Base-by-base conservation (phyloP, 2,888 invertebrate genomes). In the Oscheius sp. region DNA sequence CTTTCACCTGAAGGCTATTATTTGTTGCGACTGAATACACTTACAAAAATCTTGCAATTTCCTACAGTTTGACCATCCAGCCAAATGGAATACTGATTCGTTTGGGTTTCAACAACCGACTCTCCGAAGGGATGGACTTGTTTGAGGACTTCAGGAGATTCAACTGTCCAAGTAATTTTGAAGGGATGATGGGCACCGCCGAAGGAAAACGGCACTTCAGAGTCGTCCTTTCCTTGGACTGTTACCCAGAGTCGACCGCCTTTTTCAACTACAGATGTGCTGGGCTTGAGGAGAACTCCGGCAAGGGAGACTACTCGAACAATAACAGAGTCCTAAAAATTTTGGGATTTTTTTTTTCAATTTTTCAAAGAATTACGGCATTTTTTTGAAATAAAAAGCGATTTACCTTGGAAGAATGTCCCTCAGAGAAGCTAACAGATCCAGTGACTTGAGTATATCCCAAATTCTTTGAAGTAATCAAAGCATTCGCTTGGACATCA, bases 141-240 rank as follows among this genome's bases (percentile, higher is more conserved):
- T 15, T 57, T 33, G 3, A 78, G 58, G 15, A 76, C 63, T 5
- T 71, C 66, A 15, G 74, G 72, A 39, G 76, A 70, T 1, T 70
- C 67, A 0, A 78, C 72, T 12, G 52, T 61, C 78, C 78, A 78
- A 3, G 71, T 61, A 4, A 80, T 76, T 46, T 70, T 75, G 66
- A 83, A 75, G 17, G 83, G 83, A 64, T 81, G 78, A 31, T 61
- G 53, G 12, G 82, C 82, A 29, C 82, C 82, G 50, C 82, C 83
- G 50, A 83, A 83, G 8, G 82, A 57, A 65, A 82, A 83, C 6
- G 81, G 82, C 25, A 74, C 76, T 46, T 81, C 79, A 25, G 72
- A 70, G n/a, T 74, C 73, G 37, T 72, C 71, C 5, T 75, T 52
- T 10, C 77, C 80, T 27, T 76, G 68, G 6, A 83, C 69, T 33